phyloP scores from a whole-genome alignment of 2,113 vertebrate species.

The Cathartes aura region DNA sequence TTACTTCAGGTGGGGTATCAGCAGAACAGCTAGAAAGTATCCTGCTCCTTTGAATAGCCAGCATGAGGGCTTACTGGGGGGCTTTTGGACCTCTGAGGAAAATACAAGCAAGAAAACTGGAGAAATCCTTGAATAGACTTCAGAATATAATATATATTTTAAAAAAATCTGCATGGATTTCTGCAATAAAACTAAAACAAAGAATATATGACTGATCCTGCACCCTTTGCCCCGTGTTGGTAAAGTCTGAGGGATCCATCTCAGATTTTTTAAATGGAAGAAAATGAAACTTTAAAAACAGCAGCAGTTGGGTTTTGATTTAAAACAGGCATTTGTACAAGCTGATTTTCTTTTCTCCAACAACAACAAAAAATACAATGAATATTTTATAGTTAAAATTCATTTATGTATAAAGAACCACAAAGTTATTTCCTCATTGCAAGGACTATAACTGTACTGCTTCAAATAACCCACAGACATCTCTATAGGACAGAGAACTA shows the following conservation, averaged over 20 bases:
- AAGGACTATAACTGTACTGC: not conserved
- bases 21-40: not conserved
- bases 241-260: not conserved
- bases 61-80: not conserved
- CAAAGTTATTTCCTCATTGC: constrained; percentile 30
- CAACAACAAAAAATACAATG: not conserved
- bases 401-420: constrained; percentile 2
- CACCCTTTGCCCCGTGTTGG: not conserved
- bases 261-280: not conserved
- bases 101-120: not conserved
- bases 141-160: not conserved
- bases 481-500: constrained; percentile 39
- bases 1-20: not conserved
- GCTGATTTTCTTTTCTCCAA: not conserved
- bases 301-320: not conserved
- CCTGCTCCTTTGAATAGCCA: not conserved
- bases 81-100: not conserved
- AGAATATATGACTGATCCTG: not conserved
- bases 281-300: not conserved
- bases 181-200: not conserved
- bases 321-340: not conserved
- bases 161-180: not conserved
- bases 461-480: constrained; percentile 26
- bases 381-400: constrained; percentile 5
- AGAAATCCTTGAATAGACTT: not conserved